phyloP scores from a whole-genome alignment of 2,113 vertebrate species.

The Salvelinus alpinus region DNA sequence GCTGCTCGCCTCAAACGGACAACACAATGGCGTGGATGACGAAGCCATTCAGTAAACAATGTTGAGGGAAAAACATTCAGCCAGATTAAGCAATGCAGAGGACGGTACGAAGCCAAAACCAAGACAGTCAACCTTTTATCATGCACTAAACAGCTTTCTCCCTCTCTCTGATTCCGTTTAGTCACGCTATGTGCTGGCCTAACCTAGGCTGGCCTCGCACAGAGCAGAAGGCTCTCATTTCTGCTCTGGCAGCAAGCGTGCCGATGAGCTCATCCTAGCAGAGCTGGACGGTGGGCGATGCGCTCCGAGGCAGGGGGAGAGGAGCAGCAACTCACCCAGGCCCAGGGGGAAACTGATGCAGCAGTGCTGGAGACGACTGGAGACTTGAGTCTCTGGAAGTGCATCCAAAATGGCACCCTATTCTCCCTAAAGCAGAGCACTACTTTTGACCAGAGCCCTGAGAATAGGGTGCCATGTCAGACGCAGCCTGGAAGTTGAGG shows the following conservation, averaged over 20 bases:
- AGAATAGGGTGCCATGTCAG: no score
- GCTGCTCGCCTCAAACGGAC: slow-evolving; percentile 13
- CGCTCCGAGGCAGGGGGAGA: slow-evolving; percentile 16
- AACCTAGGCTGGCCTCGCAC: slow-evolving; percentile 64
- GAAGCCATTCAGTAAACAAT: slow-evolving; percentile 18
- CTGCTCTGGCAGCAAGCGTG: slow-evolving; percentile 65
- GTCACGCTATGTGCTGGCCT: slow-evolving; percentile 67
- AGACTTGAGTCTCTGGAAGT: slow-evolving; percentile 35
- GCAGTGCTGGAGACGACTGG: slow-evolving; percentile 37
- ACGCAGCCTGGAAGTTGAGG: no score
- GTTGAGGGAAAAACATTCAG: slow-evolving; percentile 7
- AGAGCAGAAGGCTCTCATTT: slow-evolving; percentile 70
- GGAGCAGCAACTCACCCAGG: slow-evolving; percentile 8
- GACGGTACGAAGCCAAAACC: slow-evolving; percentile 21
- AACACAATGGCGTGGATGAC: slow-evolving; percentile 14
- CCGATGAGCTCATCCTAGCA: slow-evolving; percentile 70
- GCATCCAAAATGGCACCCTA: no score
- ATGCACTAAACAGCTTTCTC: slow-evolving; percentile 57
- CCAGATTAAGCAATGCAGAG: slow-evolving; percentile 27
- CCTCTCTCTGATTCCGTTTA: slow-evolving; percentile 60
- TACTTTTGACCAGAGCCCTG: no score
- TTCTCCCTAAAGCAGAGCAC: no score
- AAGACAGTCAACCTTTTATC: slow-evolving; percentile 40
- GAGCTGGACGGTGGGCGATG: slow-evolving; percentile 63
- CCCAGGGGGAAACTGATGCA: slow-evolving; percentile 65